Evolutionary conservation across 2,113 vertebrate genomes (phyloP), one percentile per base, ranked within the genome.

Genomic region (Quiscalus mexicanus): DNA sequence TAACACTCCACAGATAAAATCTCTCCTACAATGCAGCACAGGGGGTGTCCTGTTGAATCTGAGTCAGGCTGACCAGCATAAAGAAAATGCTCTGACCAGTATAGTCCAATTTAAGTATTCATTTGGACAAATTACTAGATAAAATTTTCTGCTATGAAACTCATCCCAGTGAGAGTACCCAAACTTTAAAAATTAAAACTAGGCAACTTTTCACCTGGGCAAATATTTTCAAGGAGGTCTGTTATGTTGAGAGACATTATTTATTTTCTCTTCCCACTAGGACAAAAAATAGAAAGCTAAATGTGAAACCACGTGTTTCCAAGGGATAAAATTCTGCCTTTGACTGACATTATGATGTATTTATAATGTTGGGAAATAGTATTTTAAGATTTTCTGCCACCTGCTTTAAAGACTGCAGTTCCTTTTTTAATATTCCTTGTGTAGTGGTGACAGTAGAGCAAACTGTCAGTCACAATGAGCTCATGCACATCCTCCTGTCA

Each of bases 401-500:
- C 27, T 83, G 15, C 63, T 92, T 89, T 78, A 59, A 71, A 59
- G 60, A 28, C 44, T 44, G 24, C 30, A 16, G 33, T 12, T 77
- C 18, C 27, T 84, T 89, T 90, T 84, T 84, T 55, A 76, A 35
- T 87, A 37, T 84, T 93, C 94, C 60, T 74, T 49, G 23, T 22
- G 39, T 44, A 31, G 68, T 28, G 47, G 65, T 83, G 83, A 65
- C 85, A 83, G 37, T 50, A 56, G 6, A 65, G 71, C 82, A 86
- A 65, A 62, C 62, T 85, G 92, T 91, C 94, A 94, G 90, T 92
- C 88, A 95, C 8, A 2, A 50, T 31, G 45, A 88, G 74, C 59
- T 92, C 59, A 90, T 45, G 82, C 87, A 90, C 79, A 30, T 83
- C 90, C 47, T 88, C 31, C 88, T 96, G 90, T 89, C 90, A 87